A percentile compares a stretch with the other conserved stretches of the same genome.
phyloP scores from a whole-genome alignment of 37 sponge, comb jelly and placozoan genomes.

The Ephydatia muelleri region DNA sequence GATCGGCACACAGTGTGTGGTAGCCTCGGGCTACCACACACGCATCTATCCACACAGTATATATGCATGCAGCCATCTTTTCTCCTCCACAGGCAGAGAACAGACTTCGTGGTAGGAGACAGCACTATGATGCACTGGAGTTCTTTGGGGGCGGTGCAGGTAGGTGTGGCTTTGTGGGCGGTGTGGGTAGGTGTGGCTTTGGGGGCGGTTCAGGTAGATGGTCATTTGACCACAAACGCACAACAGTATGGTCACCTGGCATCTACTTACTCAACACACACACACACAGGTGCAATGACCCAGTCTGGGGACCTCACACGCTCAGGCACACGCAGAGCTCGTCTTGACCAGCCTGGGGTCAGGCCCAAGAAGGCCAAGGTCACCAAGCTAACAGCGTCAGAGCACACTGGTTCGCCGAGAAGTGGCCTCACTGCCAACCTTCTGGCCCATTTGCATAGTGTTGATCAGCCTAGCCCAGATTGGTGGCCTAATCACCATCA shows the following conservation, averaged over 20 bases:
- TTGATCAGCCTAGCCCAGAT: slow-evolving; percentile 70
- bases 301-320: not conserved
- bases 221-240: no score
- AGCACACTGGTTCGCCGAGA: slow-evolving; percentile 61
- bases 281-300: not conserved
- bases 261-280: not conserved
- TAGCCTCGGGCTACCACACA: no score
- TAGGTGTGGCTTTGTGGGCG: not conserved
- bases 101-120: slow-evolving; percentile 25
- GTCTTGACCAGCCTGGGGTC: not conserved
- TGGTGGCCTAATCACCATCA: not conserved
- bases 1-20: not conserved
- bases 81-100: slow-evolving; percentile 36
- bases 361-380: slow-evolving; percentile 39
- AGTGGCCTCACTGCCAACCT: slow-evolving; percentile 88
- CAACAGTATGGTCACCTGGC: not conserved
- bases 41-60: no score
- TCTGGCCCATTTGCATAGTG: slow-evolving; percentile 87
- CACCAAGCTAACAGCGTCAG: slow-evolving; percentile 78
- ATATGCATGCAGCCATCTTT: no score
- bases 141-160: slow-evolving; percentile 64
- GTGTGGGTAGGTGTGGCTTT: not conserved
- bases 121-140: slow-evolving; percentile 30
- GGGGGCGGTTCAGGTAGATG: no score
- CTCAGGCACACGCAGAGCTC: not conserved